Evolutionary conservation across 2,797 vertebrate species (phyloP), one percentile per base, ranked within the genome.

Genomic region (Furcifer pardalis): DNA sequence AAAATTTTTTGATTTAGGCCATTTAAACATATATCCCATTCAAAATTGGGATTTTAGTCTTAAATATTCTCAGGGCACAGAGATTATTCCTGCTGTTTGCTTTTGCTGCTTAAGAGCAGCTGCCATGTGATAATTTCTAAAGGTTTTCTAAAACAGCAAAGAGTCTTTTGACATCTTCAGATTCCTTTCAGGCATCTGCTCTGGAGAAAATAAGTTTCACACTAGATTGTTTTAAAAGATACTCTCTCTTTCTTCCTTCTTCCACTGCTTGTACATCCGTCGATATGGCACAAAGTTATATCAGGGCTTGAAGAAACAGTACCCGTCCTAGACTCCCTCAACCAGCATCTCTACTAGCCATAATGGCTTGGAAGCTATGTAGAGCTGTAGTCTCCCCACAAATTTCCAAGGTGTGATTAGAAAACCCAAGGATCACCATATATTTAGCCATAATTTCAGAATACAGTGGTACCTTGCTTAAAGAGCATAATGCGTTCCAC

Each of bases 101-200:
- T 83, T 19, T 63, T 32, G 0, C 0, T 13, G 6, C 19, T 15
- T 80, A 46, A 82, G 59, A 88, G 81, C 56, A 75, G 73, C 49
- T 81, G 87, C 17, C 49, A 84, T 77, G 52, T 30, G 76, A 44
- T 37, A 59, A 86, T 42, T 72, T 82, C 44, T 72, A 44, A 62
- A 81, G 59, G n/a, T 82, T 79, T 56, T 35, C 73, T 65, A 65
- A 73, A 75, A 35, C 75, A 62, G 30, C 3, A 2, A 80, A 27
- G 49, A 60, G 37, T 79, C 44, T 73, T 62, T 49, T 42, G 63
- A 69, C 21, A 68, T 88, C 23, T 0, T 40, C 1, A 7, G 32
- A 76, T 59, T 59, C 32, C 42, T 81, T 66, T n/a, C 40, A n/a
- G 60, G 52, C 37, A 88, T 79, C 35, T 75, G 32, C 30, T 79